These are phyloP conservation scores for Neodon shergylaensis DNA, from an alignment of 2,113 vertebrate genomes.

Conservation along the genomic window DNA sequence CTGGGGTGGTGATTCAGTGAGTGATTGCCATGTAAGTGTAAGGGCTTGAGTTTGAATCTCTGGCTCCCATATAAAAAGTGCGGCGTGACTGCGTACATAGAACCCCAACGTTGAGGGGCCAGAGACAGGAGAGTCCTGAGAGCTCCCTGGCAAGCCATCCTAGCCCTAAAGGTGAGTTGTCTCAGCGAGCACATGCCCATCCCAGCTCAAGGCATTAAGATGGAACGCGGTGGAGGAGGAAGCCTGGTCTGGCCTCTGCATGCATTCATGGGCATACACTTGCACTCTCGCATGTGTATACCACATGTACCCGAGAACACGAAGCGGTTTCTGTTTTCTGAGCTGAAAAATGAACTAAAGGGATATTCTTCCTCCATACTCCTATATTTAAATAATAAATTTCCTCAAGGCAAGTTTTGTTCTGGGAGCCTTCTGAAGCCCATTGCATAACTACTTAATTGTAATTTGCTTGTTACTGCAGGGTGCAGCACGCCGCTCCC, in stretches of 20 bases:
- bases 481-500: too few relatives aligned
- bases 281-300: neutral
- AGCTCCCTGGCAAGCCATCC: neutral
- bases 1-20: neutral
- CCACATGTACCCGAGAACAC: neutral
- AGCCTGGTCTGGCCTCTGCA: neutral
- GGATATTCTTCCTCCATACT: constrained; percentile 45
- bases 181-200: too few relatives aligned
- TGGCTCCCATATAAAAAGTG: neutral
- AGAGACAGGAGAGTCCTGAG: neutral
- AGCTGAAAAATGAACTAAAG: constrained; percentile 78
- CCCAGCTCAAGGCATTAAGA: neutral
- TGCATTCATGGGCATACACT: neutral
- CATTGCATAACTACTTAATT: constrained; percentile 82
- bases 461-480: constrained; percentile 82
- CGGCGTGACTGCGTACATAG: neutral
- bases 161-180: neutral
- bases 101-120: neutral
- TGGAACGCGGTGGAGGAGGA: neutral
- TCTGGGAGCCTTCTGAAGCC: constrained; percentile 81
- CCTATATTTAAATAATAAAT: constrained; percentile 72
- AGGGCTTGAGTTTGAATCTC: neutral
- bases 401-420: constrained; percentile 84
- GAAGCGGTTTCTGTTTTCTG: constrained; percentile 42
- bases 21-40: neutral